These are phyloP conservation scores for Pseudomyrmex gracilis DNA, from an alignment of 1,140 invertebrate species.

Conservation along the genomic window DNA sequence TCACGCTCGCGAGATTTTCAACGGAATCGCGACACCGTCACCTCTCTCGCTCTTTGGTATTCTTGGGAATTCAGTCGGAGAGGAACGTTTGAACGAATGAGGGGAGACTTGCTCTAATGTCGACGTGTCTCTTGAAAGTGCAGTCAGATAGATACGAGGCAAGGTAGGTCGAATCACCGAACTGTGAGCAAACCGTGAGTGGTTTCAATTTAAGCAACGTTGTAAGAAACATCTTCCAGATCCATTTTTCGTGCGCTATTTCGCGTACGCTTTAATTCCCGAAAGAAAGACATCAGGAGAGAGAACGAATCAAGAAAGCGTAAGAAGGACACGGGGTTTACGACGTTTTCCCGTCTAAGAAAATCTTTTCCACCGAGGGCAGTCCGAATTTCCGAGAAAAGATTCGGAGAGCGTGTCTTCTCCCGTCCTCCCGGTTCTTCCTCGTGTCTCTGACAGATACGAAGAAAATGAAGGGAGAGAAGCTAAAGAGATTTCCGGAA, in stretches of 20 bases:
- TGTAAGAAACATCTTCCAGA: conserved; percentile 7
- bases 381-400: neutral
- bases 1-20: conserved; percentile 41
- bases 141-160: conserved; percentile 17
- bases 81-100: conserved; percentile 44
- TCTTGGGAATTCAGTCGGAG: conserved; percentile 18
- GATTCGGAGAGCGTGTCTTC: neutral
- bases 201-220: conserved; percentile 21
- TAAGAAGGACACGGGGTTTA: neutral
- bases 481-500: conserved; percentile 32
- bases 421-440: neutral
- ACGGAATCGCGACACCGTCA: conserved; percentile 11
- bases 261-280: neutral
- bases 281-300: neutral
- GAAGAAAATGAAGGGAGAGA: neutral
- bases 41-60: neutral
- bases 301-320: neutral
- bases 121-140: conserved; percentile 35
- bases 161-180: neutral
- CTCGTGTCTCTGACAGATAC: conserved; percentile 9
- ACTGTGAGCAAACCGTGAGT: neutral
- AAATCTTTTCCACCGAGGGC: conserved; percentile 8
- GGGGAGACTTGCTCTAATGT: conserved; percentile 17
- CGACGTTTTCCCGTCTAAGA: neutral
- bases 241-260: neutral